Evolutionary conservation across 2,888 invertebrate species (phyloP).

Genomic region (Acronicta leporina): DNA sequence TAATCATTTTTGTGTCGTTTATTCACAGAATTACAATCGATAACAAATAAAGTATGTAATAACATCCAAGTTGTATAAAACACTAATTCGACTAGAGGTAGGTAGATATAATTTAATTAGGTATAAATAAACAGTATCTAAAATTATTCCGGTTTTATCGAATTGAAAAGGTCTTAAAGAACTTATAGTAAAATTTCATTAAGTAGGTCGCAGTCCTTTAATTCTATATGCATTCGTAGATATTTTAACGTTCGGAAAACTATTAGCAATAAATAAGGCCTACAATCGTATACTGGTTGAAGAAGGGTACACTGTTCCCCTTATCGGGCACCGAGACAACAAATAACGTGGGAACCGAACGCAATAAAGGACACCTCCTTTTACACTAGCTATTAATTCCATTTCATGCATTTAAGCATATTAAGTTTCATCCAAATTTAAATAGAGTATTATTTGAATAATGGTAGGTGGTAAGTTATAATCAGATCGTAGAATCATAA

Average conservation of each 20-base stretch:
- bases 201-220: slow-evolving; percentile 68
- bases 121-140: slow-evolving; percentile 10
- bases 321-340: slow-evolving; percentile 84
- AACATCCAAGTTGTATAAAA: neutral
- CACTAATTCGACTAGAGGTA: neutral
- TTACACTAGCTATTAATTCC: slow-evolving; percentile 76
- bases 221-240: slow-evolving; percentile 77
- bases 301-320: slow-evolving; percentile 87
- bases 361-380: slow-evolving; percentile 83
- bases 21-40: neutral
- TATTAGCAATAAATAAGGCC: slow-evolving; percentile 87
- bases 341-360: slow-evolving; percentile 87
- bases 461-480: slow-evolving; percentile 5
- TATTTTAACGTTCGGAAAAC: slow-evolving; percentile 80
- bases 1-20: neutral
- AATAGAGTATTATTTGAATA: slow-evolving; percentile 41
- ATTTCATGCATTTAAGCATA: slow-evolving; percentile 68
- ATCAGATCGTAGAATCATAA: slow-evolving; percentile 13
- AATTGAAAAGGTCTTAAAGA: slow-evolving; percentile 35
- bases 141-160: slow-evolving; percentile 27
- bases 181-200: slow-evolving; percentile 60
- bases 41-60: neutral
- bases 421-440: slow-evolving; percentile 65
- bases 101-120: neutral
- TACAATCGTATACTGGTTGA: slow-evolving; percentile 80